Conservation (phyloP, 2,888 invertebrate genomes). For the Drosophila stalkeri region DNA sequence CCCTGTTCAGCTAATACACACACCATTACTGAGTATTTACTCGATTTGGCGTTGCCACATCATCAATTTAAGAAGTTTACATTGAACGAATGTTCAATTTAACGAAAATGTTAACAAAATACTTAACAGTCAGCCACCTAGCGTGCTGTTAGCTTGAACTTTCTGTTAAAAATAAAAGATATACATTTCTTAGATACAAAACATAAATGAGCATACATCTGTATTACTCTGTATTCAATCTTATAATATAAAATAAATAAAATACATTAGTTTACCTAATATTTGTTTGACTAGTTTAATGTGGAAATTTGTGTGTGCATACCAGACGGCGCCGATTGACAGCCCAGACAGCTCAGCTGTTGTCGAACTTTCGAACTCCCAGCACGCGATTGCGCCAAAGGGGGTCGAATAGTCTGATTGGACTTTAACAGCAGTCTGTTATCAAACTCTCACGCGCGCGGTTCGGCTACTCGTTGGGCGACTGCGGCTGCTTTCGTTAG, state of each 20-base stretch:
- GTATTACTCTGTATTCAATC: not conserved
- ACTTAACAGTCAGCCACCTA: conserved; percentile 7
- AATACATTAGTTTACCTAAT: not conserved
- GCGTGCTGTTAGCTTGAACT: not conserved
- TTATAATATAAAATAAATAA: not conserved
- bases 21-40: not conserved
- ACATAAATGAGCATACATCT: not conserved
- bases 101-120: not conserved
- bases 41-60: not conserved
- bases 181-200: not conserved
- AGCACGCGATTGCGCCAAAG: conserved; percentile 54
- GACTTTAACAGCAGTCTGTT: conserved; percentile 54
- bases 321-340: conserved; percentile 28
- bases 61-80: not conserved
- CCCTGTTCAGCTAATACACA: not conserved
- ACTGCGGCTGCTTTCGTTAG: conserved; percentile 50
- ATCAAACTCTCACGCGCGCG: conserved; percentile 50
- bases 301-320: conserved; percentile 6
- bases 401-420: conserved; percentile 16
- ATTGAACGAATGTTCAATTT: not conserved
- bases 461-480: conserved; percentile 47
- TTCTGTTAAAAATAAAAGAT: not conserved
- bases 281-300: not conserved
- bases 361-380: conserved; percentile 49
- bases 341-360: conserved; percentile 42